Percentiles rank a stretch among this genome's conserved stretches.
These are phyloP conservation scores for Budorcas taxicolor DNA, from an alignment of 2,113 vertebrate genomes.

Conservation along the genomic window DNA sequence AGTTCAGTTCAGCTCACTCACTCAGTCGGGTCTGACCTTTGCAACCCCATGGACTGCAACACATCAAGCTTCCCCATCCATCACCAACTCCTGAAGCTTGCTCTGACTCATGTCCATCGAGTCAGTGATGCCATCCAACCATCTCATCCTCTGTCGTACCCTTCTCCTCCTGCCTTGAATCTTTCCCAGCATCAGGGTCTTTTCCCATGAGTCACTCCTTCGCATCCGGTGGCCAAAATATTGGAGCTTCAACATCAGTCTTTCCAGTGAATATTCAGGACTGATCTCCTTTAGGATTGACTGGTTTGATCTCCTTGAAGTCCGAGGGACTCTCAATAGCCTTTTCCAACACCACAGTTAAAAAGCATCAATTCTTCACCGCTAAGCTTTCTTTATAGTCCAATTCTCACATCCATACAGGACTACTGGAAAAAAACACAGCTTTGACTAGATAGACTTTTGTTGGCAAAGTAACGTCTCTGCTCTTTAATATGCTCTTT, in stretches of 20 bases:
- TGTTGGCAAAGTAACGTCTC: neutral
- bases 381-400: neutral
- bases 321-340: neutral
- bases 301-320: neutral
- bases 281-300: neutral
- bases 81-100: neutral
- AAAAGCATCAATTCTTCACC: neutral
- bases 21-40: neutral
- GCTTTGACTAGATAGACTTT: neutral
- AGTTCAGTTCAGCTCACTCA: neutral
- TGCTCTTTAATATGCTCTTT: neutral
- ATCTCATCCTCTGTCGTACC: neutral
- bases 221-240: neutral
- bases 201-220: neutral
- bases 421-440: neutral
- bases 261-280: neutral
- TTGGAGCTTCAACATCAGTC: neutral
- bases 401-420: neutral
- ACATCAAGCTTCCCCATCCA: neutral
- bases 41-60: neutral
- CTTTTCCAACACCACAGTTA: neutral
- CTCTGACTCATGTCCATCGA: neutral
- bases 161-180: neutral
- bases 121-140: neutral
- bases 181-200: neutral